Evolutionary conservation across 2,113 vertebrate species (phyloP).

Genomic region (Bombycilla garrulus): DNA sequence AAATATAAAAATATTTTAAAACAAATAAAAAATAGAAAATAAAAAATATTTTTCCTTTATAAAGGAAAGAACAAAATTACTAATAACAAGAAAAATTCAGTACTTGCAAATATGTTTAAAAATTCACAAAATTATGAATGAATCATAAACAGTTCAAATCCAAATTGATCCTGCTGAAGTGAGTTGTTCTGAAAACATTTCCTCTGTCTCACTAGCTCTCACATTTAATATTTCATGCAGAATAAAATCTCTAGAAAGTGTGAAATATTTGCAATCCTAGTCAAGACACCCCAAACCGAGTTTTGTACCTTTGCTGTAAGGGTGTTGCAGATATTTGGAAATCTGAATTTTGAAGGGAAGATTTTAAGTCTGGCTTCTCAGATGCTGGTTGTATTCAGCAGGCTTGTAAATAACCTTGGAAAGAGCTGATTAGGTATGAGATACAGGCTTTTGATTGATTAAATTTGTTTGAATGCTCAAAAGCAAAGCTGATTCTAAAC

Average conservation of each 20-base stretch:
- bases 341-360: background rate
- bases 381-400: background rate
- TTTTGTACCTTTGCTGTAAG: background rate
- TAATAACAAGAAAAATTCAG: background rate
- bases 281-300: background rate
- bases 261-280: background rate
- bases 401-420: background rate
- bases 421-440: background rate
- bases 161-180: background rate
- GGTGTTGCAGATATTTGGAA: background rate
- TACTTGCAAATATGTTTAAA: background rate
- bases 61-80: background rate
- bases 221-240: background rate
- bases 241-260: background rate
- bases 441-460: background rate
- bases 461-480: background rate
- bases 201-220: background rate
- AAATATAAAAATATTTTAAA: too few species aligned
- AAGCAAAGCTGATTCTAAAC: background rate
- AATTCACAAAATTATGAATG: background rate
- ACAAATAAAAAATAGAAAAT: too few species aligned
- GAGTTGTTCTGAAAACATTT: background rate
- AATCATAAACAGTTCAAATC: background rate
- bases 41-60: background rate
- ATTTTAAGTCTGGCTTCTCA: background rate